A percentile compares a stretch with the other conserved stretches of the same genome.
phyloP scores from a whole-genome alignment of 2,888 invertebrate genomes.

The Pachliopta kotzebuea region DNA sequence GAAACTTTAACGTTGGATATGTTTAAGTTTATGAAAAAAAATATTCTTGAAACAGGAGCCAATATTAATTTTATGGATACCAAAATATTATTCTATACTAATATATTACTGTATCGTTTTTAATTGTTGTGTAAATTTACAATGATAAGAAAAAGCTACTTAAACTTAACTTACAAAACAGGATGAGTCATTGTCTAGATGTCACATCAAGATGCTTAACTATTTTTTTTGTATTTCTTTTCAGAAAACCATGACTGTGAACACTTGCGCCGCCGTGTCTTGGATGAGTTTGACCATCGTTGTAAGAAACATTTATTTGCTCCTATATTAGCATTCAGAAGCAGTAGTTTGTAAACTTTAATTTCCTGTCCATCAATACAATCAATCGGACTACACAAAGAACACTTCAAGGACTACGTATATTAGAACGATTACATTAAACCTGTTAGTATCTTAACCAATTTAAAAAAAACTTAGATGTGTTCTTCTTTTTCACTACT shows the following conservation, averaged over 20 bases:
- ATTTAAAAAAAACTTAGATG: too few relatives aligned
- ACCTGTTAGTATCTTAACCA: too few relatives aligned
- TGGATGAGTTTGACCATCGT: not conserved
- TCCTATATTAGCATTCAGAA: conserved; percentile 1
- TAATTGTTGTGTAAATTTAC: too few relatives aligned
- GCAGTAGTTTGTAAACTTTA: conserved; percentile 17
- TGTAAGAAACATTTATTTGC: conserved; percentile 11
- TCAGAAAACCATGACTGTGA: not conserved
- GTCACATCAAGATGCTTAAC: not conserved
- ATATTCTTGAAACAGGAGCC: too few relatives aligned
- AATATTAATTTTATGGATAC: too few relatives aligned
- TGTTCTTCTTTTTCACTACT: too few relatives aligned
- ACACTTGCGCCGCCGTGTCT: not conserved
- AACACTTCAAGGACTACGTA: not conserved
- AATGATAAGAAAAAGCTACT: too few relatives aligned
- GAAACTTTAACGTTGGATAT: not conserved
- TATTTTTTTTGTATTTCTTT: not conserved
- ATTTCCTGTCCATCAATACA: conserved; percentile 15
- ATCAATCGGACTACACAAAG: not conserved
- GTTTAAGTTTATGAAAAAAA: too few relatives aligned
- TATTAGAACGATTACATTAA: too few relatives aligned
- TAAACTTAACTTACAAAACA: conserved; percentile 15
- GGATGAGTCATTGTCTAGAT: conserved; percentile 13
- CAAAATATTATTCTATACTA: too few relatives aligned
- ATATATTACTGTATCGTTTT: too few relatives aligned